Percentiles rank a stretch among this genome's conserved stretches.
These are phyloP conservation scores for Adelphocoris suturalis DNA, from an alignment of 2,888 invertebrate genomes.

Conservation along the genomic window DNA sequence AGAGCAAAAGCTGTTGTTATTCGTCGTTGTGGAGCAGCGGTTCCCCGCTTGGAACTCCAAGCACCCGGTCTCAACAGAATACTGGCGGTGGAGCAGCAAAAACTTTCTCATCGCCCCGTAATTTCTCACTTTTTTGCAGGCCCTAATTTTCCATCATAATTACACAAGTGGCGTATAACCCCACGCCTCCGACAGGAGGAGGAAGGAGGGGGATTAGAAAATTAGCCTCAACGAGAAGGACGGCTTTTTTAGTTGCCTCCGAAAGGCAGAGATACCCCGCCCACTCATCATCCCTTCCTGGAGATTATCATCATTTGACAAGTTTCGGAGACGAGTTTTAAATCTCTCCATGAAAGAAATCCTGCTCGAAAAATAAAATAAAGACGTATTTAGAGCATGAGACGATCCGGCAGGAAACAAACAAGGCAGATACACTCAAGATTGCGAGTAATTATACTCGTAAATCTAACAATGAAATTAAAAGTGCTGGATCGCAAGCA, in stretches of 20 bases:
- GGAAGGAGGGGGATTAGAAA: constrained; percentile 34
- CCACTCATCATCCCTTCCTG: not conserved
- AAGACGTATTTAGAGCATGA: not conserved
- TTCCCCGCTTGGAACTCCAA: constrained; percentile 28
- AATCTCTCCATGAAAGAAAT: not conserved
- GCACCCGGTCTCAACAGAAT: constrained; percentile 43
- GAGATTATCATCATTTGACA: constrained; percentile 54
- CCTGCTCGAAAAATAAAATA: not conserved
- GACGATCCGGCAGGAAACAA: too few species aligned
- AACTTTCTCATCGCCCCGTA: constrained; percentile 57
- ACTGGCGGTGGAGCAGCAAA: constrained; percentile 32
- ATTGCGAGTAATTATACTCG: too few species aligned
- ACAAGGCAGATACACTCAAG: too few species aligned
- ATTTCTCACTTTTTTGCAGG: constrained; percentile 54
- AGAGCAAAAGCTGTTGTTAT: constrained; percentile 38
- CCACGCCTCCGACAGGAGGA: constrained; percentile 12
- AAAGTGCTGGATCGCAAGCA: too few species aligned
- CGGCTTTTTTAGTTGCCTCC: constrained; percentile 46
- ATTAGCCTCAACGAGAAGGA: constrained; percentile 45
- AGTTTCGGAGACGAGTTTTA: constrained; percentile 24
- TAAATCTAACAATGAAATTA: too few species aligned
- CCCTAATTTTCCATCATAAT: constrained; percentile 64
- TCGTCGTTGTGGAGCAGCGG: constrained; percentile 33
- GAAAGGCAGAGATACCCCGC: constrained; percentile 2
- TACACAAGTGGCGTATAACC: constrained; percentile 63